A percentile compares a stretch with the other conserved stretches of the same genome.
phyloP scores from a whole-genome alignment of 64 coral and sea anemone species.

The Montipora foliosa region DNA sequence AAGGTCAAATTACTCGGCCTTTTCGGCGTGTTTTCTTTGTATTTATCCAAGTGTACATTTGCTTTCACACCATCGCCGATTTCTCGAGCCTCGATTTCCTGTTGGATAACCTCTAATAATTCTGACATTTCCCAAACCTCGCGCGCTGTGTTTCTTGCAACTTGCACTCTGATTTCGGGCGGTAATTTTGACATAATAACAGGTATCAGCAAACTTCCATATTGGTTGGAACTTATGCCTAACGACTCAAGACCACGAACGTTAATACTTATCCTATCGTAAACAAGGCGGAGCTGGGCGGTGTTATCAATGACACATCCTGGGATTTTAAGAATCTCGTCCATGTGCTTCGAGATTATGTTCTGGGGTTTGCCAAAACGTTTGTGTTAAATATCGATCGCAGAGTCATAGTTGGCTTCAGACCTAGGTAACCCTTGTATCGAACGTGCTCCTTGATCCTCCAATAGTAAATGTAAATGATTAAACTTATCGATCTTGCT shows the following conservation, averaged over 20 bases:
- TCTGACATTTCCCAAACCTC: no score
- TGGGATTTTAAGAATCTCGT: constrained; percentile 28
- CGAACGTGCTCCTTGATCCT: neutral
- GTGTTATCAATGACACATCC: neutral
- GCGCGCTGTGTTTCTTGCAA: no score
- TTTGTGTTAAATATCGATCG: neutral
- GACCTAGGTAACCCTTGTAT: neutral
- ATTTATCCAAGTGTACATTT: no score
- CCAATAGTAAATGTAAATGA: constrained; percentile 14
- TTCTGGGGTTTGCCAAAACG: neutral
- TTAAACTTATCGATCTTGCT: constrained; percentile 62
- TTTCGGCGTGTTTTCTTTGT: no score
- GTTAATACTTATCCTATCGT: neutral
- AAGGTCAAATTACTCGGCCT: no score
- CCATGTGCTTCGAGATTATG: neutral
- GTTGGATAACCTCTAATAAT: no score
- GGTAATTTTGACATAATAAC: no score
- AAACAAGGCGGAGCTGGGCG: neutral
- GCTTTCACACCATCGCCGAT: no score
- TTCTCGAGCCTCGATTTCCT: no score
- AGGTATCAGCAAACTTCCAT: neutral
- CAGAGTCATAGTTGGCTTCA: neutral
- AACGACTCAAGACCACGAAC: neutral
- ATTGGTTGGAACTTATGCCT: neutral
- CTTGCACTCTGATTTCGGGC: no score